Base-by-base conservation (phyloP, 2,797 vertebrate genomes). In the Peromyscus eremicus region DNA sequence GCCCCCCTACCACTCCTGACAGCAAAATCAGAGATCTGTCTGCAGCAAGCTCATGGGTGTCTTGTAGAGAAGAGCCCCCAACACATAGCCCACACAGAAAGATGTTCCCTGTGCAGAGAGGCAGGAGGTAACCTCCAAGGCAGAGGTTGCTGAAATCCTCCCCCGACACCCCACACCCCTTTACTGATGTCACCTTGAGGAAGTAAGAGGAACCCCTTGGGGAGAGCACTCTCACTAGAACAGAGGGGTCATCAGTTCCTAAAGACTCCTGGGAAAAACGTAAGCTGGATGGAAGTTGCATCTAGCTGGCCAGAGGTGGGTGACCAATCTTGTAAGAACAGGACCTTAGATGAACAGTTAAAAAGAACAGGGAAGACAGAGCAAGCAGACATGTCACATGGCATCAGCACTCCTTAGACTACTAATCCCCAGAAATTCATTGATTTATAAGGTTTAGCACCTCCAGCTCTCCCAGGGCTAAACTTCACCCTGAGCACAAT, bases 31-130 rank as follows among this genome's bases (percentile, higher is more conserved):
- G 73, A 70, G 49, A 57, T 76, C 4, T 6, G 32, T n/a, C 55
- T 49, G 37, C 11, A 27, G 40, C 17, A 89, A 21, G 23, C 29
- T 14, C 0, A 0, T 0, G 3, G 1, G 0, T 52, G 14, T 8
- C 49, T 1, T 11, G 25, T 0, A 3, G 17, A 46, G n/a, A 40
- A 57, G 75, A 80, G 2, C 5, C 19, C 52, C 1, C 2, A 14
- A 25, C 21, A 62, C 60, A 55, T 52, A 57, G 1, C 10, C 66
- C 62, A 55, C 29, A 34, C 29, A 55, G 19, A 49, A 34, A 29
- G 19, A 8, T 1, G 34, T 21, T 40, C 19, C 49, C 17, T 7
- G 13, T 21, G 6, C 43, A 62, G 19, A 80, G 52, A 91, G 49
- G 62, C 64, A 17, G 37, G 19, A 40, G 49, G 49, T 43, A 27